A percentile compares a stretch with the other conserved stretches of the same genome.
Evolutionary conservation across 2,888 invertebrate species (phyloP).

Genomic region (Leucophora obtusa): DNA sequence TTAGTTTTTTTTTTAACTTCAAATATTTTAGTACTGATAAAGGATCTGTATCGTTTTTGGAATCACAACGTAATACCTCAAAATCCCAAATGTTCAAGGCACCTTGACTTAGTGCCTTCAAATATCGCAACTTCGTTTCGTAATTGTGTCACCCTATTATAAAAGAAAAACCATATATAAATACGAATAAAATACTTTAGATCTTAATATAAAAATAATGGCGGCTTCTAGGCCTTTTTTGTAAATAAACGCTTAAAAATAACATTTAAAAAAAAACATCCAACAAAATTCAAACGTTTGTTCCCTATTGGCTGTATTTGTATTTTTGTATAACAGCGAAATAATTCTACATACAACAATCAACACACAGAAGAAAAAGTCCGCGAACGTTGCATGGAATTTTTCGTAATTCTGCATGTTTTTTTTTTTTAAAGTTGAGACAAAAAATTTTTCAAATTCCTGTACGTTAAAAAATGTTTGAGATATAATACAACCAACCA

Average conservation of each 20-base stretch:
- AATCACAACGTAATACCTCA: too few relatives aligned
- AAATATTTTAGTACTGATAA: too few relatives aligned
- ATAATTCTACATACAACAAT: background rate
- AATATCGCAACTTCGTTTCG: too few relatives aligned
- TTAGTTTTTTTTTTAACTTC: too few relatives aligned
- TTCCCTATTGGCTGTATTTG: background rate
- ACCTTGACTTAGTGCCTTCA: too few relatives aligned
- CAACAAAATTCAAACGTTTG: slow-evolving; percentile 3
- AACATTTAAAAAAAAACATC: slow-evolving; percentile 26
- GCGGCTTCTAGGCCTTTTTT: slow-evolving; percentile 52
- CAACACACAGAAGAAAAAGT: background rate
- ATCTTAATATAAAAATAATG: slow-evolving; percentile 47
- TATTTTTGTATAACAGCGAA: slow-evolving; percentile 23
- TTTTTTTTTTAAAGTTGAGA: slow-evolving; percentile 50
- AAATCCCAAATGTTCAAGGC: too few relatives aligned
- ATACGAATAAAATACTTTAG: slow-evolving; percentile 38
- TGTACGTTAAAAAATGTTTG: slow-evolving; percentile 67
- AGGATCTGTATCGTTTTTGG: too few relatives aligned
- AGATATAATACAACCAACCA: slow-evolving; percentile 57
- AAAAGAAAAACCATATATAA: background rate
- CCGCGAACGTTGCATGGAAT: slow-evolving; percentile 56
- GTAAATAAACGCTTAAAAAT: slow-evolving; percentile 49
- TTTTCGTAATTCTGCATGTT: slow-evolving; percentile 54
- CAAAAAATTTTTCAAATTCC: slow-evolving; percentile 67
- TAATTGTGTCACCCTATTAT: background rate